Percentiles rank a stretch among this genome's conserved stretches.
Conservation (phyloP, 2,888 invertebrate genomes). For the Aradus depressus region DNA sequence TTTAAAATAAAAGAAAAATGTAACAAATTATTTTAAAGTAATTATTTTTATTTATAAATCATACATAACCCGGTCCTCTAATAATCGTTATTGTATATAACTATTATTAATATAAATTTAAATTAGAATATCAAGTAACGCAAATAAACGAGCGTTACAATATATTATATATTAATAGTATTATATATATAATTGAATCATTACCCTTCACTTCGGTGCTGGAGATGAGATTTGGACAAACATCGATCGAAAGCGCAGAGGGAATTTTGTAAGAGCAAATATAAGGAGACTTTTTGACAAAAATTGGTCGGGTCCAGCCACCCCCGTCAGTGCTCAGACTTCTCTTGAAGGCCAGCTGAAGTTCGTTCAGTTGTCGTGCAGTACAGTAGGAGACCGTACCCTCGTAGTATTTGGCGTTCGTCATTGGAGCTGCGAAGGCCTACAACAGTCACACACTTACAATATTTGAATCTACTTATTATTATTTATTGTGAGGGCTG, state of each 20-base stretch:
- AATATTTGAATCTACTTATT: no score
- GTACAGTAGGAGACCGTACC: slow-evolving; percentile 47
- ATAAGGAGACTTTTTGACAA: slow-evolving; percentile 29
- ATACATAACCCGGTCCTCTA: not conserved
- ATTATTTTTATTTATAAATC: not conserved
- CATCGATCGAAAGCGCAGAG: not conserved
- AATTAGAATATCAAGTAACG: no score
- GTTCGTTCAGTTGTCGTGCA: slow-evolving; percentile 43
- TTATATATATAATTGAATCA: no score
- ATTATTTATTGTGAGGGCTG: no score
- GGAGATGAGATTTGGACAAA: slow-evolving; percentile 15
- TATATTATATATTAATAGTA: no score
- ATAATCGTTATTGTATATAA: no score
- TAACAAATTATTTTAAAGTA: not conserved
- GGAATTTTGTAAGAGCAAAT: slow-evolving; percentile 32
- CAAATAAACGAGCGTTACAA: no score
- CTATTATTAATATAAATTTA: no score
- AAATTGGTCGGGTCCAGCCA: slow-evolving; percentile 43
- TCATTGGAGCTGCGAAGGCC: slow-evolving; percentile 46
- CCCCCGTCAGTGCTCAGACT: slow-evolving; percentile 48
- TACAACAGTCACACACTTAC: no score
- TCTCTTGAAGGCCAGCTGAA: slow-evolving; percentile 47
- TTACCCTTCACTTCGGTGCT: no score
- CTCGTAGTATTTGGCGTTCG: slow-evolving; percentile 50
- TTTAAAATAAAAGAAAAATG: no score